Evolutionary conservation across 2,888 invertebrate species (phyloP).

Genomic region (Rhamnusium bicolor): DNA sequence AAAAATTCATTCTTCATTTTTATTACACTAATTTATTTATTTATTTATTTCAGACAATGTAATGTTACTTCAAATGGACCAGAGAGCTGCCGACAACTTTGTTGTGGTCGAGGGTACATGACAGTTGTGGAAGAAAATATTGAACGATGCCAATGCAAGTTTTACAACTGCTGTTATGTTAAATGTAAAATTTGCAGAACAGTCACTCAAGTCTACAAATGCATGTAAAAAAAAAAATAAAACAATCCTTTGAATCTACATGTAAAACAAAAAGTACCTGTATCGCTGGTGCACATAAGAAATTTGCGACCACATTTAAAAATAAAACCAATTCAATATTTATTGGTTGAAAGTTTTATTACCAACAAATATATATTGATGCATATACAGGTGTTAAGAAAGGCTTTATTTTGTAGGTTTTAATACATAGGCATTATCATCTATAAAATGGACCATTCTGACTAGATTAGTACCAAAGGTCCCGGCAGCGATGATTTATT

Average conservation of each 20-base stretch:
- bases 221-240: constrained; percentile 69
- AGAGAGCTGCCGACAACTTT: constrained; percentile 85
- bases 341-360: no score
- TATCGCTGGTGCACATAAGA: neutral
- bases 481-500: no score
- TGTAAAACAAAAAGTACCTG: neutral
- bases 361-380: no score
- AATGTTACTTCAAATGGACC: constrained; percentile 79
- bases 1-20: no score
- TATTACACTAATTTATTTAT: no score
- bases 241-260: neutral
- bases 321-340: no score
- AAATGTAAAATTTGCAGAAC: constrained; percentile 87
- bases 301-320: neutral
- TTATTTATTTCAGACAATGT: constrained; percentile 76
- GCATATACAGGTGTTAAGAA: no score
- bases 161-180: constrained; percentile 91
- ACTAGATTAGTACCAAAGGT: no score
- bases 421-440: no score
- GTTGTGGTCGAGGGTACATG: constrained; percentile 87
- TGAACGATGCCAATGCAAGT: constrained; percentile 88
- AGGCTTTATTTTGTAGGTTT: no score
- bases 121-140: constrained; percentile 79
- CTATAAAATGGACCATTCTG: no score
- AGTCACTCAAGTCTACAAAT: constrained; percentile 81